A percentile compares a stretch with the other conserved stretches of the same genome.
Evolutionary conservation across 2,888 invertebrate species (phyloP).

Genomic region (Apamea sordens): DNA sequence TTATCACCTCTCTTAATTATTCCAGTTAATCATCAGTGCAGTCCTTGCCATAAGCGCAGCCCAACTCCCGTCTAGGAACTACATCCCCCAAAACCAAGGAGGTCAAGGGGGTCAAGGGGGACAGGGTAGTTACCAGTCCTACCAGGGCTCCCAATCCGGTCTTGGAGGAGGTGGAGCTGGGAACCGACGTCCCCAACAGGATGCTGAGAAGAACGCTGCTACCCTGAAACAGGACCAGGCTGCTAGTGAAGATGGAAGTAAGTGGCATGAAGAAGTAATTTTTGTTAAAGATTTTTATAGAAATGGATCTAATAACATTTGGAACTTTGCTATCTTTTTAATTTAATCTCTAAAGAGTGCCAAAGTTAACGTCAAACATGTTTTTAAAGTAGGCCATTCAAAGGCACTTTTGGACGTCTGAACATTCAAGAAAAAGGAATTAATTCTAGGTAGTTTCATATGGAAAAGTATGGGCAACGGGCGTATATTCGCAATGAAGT

Average conservation of each 20-base stretch:
- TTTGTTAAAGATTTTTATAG: background rate
- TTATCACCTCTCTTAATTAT: conserved; percentile 26
- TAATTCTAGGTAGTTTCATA: background rate
- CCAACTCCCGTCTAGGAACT: conserved; percentile 77
- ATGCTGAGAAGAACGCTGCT: conserved; percentile 78
- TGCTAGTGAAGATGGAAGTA: conserved; percentile 79
- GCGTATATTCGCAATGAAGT: background rate
- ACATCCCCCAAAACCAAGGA: conserved; percentile 74
- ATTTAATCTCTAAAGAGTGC: too few species aligned
- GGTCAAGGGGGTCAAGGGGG: conserved; percentile 47
- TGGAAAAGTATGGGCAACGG: background rate
- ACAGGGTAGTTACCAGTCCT: conserved; percentile 37
- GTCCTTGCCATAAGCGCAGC: conserved; percentile 76
- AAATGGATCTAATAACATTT: background rate
- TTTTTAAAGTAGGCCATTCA: too few species aligned
- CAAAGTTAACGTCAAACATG: too few species aligned
- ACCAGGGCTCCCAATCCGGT: conserved; percentile 32
- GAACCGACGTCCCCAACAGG: conserved; percentile 78
- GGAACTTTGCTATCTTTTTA: too few species aligned
- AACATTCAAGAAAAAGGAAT: background rate
- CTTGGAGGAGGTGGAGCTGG: conserved; percentile 64
- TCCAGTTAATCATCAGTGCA: conserved; percentile 75
- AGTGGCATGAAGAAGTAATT: conserved; percentile 10
- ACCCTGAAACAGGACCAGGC: conserved; percentile 80
- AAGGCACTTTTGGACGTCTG: too few species aligned